Evolutionary conservation across 35 echinoderm and acorn worm genomes (phyloP).

Genomic region (Stichopus chloronotus): DNA sequence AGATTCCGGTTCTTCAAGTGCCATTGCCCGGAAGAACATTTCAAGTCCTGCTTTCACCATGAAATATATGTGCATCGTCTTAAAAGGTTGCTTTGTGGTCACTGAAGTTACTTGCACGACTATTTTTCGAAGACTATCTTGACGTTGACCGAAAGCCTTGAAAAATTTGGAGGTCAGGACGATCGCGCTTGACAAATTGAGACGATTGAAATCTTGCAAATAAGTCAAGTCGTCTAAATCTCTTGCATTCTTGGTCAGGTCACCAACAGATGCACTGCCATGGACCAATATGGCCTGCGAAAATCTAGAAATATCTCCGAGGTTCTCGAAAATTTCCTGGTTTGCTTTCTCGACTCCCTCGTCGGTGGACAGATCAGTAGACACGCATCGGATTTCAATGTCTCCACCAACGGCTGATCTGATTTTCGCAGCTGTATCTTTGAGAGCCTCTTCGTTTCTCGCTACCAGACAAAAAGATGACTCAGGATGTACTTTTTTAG

Average conservation of each 20-base stretch:
- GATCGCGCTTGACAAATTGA: conserved; percentile 41
- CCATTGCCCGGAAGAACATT: conserved; percentile 48
- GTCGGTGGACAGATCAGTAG: background rate
- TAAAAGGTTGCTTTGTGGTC: conserved; percentile 23
- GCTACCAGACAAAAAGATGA: conserved; percentile 3
- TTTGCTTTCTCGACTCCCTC: background rate
- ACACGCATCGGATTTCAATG: conserved; percentile 16
- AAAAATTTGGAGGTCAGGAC: conserved; percentile 51
- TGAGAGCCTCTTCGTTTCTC: background rate
- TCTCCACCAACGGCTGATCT: background rate
- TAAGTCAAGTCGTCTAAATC: conserved; percentile 30
- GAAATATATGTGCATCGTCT: conserved; percentile 27
- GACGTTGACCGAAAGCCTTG: background rate
- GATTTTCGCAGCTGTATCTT: conserved; percentile 16
- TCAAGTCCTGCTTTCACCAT: conserved; percentile 61
- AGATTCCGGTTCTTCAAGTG: conserved; percentile 59
- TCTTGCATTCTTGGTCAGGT: background rate
- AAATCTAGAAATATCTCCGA: conserved; percentile 21
- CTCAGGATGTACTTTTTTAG: background rate
- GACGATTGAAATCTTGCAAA: conserved; percentile 22
- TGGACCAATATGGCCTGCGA: conserved; percentile 62
- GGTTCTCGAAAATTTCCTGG: background rate
- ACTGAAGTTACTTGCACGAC: conserved; percentile 25
- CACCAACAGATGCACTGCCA: conserved; percentile 38
- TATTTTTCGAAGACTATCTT: conserved; percentile 27